Evolutionary conservation across 2,888 invertebrate species (phyloP).

Genomic region (Monochamus alternatus): DNA sequence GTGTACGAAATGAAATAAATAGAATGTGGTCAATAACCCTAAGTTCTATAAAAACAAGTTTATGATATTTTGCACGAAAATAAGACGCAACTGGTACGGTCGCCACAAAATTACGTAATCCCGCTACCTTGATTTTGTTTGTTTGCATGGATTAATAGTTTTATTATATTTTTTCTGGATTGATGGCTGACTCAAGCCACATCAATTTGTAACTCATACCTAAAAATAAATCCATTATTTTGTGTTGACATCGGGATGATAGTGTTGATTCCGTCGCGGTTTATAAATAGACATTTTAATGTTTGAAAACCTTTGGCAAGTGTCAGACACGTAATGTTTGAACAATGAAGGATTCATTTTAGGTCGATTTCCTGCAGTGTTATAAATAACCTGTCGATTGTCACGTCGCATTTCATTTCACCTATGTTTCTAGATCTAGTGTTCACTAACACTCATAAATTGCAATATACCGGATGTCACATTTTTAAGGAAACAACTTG

Average conservation of each 20-base stretch:
- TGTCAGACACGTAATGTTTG: background rate
- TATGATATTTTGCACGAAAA: conserved; percentile 10
- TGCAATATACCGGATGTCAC: no score
- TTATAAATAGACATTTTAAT: background rate
- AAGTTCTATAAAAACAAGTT: background rate
- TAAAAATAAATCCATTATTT: conserved; percentile 15
- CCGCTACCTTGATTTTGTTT: background rate
- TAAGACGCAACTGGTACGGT: background rate
- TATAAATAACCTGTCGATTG: no score
- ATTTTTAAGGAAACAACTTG: no score
- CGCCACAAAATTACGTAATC: background rate
- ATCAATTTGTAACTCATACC: background rate
- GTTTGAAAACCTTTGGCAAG: background rate
- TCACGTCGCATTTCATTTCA: no score
- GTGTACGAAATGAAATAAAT: background rate
- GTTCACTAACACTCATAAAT: no score
- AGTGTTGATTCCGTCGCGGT: background rate
- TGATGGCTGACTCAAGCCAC: background rate
- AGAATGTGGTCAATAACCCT: background rate
- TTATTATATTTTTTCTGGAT: conserved; percentile 12
- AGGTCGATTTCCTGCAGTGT: no score
- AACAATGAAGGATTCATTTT: no score
- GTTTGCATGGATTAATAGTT: background rate
- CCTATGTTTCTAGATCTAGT: no score
- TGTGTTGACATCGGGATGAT: background rate